These are phyloP conservation scores for Neomicropteryx cornuta DNA, from an alignment of 1,140 invertebrate genomes.

Conservation along the genomic window DNA sequence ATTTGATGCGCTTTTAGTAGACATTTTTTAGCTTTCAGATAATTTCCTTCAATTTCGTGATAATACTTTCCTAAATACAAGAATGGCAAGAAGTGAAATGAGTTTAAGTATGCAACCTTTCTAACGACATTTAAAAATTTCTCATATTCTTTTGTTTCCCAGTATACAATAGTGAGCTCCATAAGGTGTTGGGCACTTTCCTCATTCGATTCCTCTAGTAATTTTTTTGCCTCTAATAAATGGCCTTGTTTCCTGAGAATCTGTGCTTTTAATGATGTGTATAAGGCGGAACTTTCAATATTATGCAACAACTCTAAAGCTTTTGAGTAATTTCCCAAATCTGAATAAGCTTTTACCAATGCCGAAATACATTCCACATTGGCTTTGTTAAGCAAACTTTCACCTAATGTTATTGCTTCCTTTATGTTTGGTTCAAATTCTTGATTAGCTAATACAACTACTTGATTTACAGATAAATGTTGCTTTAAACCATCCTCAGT, in stretches of 20 bases:
- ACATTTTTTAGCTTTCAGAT: slow-evolving; percentile 63
- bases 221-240: slow-evolving; percentile 40
- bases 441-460: too few relatives aligned
- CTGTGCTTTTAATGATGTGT: slow-evolving; percentile 25
- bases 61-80: slow-evolving; percentile 70
- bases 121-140: slow-evolving; percentile 52
- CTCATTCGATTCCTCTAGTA: slow-evolving; percentile 32
- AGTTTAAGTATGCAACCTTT: slow-evolving; percentile 63
- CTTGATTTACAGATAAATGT: too few relatives aligned
- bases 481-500: too few relatives aligned
- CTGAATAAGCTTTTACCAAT: slow-evolving; percentile 18
- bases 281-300: slow-evolving; percentile 22
- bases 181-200: slow-evolving; percentile 43
- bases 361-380: too few relatives aligned
- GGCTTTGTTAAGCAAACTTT: too few relatives aligned
- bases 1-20: slow-evolving; percentile 73
- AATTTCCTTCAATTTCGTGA: slow-evolving; percentile 41
- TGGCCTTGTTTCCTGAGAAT: slow-evolving; percentile 36
- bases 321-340: slow-evolving; percentile 18
- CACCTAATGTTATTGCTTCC: too few relatives aligned
- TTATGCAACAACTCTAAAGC: slow-evolving; percentile 18
- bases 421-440: too few relatives aligned
- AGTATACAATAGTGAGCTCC: slow-evolving; percentile 55
- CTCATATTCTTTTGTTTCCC: slow-evolving; percentile 46
- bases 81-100: slow-evolving; percentile 60